These are phyloP conservation scores for Molossus alvarezi DNA, from an alignment of 2,797 vertebrate species.

Conservation along the genomic window DNA sequence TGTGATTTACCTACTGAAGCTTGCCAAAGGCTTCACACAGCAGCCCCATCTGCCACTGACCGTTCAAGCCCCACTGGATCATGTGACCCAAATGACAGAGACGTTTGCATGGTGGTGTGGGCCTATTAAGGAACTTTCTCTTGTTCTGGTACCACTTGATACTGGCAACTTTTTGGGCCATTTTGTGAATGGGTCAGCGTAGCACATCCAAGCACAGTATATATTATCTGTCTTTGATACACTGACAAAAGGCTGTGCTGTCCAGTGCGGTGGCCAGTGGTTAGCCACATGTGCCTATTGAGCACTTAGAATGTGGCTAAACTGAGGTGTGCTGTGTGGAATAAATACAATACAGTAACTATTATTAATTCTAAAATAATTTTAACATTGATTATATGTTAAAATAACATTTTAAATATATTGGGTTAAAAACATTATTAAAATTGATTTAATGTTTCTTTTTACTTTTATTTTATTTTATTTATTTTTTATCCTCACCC, in stretches of 20 bases:
- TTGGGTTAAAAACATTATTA: background rate
- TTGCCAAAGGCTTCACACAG: background rate
- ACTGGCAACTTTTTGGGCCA: background rate
- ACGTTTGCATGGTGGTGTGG: background rate
- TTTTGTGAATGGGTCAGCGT: background rate
- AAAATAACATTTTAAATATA: background rate
- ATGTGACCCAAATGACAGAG: background rate
- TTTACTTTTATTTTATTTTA: too few relatives aligned
- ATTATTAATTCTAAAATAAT: background rate
- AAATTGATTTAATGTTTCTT: background rate
- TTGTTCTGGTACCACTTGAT: background rate
- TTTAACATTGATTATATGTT: background rate
- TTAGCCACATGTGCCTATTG: background rate
- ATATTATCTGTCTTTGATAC: background rate
- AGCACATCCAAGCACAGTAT: background rate
- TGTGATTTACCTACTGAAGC: background rate
- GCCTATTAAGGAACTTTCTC: background rate
- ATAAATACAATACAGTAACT: too few relatives aligned
- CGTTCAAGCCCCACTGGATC: background rate
- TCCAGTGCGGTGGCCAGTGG: background rate
- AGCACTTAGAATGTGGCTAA: background rate
- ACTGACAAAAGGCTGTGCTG: background rate
- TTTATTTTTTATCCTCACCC: too few relatives aligned
- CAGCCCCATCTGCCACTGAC: background rate
- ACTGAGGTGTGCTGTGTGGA: background rate